Evolutionary conservation across 2,797 vertebrate species (phyloP).

Genomic region (Poliocrania exsul): DNA sequence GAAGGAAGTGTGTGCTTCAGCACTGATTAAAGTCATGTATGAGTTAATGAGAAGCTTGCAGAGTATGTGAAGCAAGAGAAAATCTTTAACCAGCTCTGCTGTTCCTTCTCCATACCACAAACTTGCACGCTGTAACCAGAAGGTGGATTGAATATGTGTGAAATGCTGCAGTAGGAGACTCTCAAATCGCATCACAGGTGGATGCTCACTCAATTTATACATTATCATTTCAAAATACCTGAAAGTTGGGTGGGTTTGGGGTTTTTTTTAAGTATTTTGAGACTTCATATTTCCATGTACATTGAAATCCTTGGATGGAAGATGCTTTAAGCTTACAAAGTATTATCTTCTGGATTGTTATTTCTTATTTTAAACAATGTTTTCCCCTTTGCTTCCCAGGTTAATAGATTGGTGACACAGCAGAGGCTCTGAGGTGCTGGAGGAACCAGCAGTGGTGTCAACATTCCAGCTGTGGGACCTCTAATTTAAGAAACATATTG

Average conservation of each 20-base stretch:
- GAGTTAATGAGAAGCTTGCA: conserved; percentile 65
- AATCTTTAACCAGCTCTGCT: conserved; percentile 68
- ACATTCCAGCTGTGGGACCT: conserved; percentile 26
- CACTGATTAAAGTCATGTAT: conserved; percentile 68
- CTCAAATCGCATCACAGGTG: conserved; percentile 54
- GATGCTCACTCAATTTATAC: conserved; percentile 38
- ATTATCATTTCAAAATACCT: conserved; percentile 3
- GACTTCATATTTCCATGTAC: background rate
- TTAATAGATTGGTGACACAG: background rate
- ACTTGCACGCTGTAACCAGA: conserved; percentile 57
- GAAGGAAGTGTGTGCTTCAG: conserved; percentile 45
- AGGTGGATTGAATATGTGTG: conserved; percentile 58
- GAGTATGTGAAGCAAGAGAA: conserved; percentile 61
- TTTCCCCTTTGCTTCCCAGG: background rate
- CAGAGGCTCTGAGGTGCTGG: background rate
- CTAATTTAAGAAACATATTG: background rate
- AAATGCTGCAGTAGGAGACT: conserved; percentile 58
- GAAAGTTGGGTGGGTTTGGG: background rate
- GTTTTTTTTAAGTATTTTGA: background rate
- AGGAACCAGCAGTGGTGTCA: background rate
- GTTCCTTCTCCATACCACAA: conserved; percentile 50
- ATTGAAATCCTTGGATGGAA: background rate
- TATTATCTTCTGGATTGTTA: background rate
- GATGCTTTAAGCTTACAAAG: background rate
- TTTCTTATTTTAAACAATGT: background rate